A percentile compares a stretch with the other conserved stretches of the same genome.
Evolutionary conservation across 2,113 vertebrate genomes (phyloP).

Genomic region (Malurus melanocephalus): DNA sequence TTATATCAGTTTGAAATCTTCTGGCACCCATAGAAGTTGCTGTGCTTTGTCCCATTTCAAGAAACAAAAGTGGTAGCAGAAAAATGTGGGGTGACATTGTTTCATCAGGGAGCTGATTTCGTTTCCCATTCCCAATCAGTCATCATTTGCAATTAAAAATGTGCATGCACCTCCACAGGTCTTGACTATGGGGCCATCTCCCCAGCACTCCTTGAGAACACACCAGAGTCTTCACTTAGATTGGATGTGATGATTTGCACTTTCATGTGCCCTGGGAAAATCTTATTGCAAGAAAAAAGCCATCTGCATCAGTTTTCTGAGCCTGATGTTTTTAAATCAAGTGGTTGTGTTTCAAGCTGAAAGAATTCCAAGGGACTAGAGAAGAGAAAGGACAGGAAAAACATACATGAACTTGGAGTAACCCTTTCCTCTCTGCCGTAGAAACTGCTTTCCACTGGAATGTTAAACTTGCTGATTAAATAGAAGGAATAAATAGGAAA

Average conservation of each 20-base stretch:
- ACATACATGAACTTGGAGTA: accelerated
- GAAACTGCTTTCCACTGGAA: background rate
- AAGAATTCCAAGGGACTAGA: background rate
- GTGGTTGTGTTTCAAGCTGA: background rate
- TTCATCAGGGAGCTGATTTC: background rate
- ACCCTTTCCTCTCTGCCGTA: background rate
- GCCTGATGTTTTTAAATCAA: background rate
- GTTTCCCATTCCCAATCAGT: background rate
- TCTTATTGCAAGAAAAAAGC: background rate
- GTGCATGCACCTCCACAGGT: accelerated
- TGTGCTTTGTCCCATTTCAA: background rate
- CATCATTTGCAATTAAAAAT: background rate
- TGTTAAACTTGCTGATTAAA: background rate
- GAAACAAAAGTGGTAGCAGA: background rate
- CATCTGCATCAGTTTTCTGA: background rate
- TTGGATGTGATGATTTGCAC: background rate
- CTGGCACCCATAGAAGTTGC: background rate
- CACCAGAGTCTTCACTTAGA: background rate
- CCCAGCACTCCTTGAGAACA: background rate
- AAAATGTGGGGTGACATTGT: background rate
- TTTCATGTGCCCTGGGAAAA: background rate
- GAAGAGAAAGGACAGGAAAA: background rate
- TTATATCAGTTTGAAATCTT: background rate
- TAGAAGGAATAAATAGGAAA: background rate
- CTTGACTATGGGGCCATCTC: background rate